Conservation (phyloP, 2,113 vertebrate species). For the Elephantulus edwardii region DNA sequence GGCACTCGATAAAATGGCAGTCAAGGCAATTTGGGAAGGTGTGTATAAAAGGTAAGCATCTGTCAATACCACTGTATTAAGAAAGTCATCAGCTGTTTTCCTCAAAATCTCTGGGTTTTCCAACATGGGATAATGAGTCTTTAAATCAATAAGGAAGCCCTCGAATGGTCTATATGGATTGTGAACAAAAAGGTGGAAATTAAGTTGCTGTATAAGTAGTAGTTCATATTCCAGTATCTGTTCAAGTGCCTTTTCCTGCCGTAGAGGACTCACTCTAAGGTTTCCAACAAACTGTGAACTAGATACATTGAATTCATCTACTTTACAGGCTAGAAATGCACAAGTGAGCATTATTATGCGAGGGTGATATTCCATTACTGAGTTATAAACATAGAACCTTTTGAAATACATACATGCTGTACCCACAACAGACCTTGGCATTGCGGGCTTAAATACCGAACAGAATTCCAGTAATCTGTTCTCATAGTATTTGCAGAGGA, state of each 20-base stretch:
- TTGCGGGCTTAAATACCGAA: conserved; percentile 91
- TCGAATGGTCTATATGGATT: conserved; percentile 97
- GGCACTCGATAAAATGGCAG: conserved; percentile 92
- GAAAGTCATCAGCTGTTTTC: conserved; percentile 95
- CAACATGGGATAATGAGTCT: conserved; percentile 93
- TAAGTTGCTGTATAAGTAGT: conserved; percentile 95
- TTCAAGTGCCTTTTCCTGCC: conserved; percentile 91
- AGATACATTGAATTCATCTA: conserved; percentile 99
- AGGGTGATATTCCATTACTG: conserved; percentile 96
- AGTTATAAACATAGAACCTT: conserved; percentile 97
- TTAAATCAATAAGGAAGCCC: conserved; percentile 96
- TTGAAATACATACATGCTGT: conserved; percentile 97
- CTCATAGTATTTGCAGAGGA: conserved; percentile 94
- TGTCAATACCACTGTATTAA: conserved; percentile 90
- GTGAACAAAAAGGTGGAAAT: conserved; percentile 97
- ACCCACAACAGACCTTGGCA: conserved; percentile 96
- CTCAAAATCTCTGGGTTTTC: conserved; percentile 95
- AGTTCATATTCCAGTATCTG: conserved; percentile 97
- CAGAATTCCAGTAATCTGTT: conserved; percentile 94
- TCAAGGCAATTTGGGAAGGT: conserved; percentile 94
- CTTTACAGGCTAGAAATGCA: conserved; percentile 96
- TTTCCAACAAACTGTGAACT: conserved; percentile 95
- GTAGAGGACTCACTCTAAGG: conserved; percentile 90
- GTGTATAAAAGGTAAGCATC: conserved; percentile 92
- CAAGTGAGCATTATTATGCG: conserved; percentile 96